Percentiles rank a stretch among this genome's conserved stretches.
These are phyloP conservation scores for Apamea epomidion DNA, from an alignment of 2,888 invertebrate species.

Conservation along the genomic window DNA sequence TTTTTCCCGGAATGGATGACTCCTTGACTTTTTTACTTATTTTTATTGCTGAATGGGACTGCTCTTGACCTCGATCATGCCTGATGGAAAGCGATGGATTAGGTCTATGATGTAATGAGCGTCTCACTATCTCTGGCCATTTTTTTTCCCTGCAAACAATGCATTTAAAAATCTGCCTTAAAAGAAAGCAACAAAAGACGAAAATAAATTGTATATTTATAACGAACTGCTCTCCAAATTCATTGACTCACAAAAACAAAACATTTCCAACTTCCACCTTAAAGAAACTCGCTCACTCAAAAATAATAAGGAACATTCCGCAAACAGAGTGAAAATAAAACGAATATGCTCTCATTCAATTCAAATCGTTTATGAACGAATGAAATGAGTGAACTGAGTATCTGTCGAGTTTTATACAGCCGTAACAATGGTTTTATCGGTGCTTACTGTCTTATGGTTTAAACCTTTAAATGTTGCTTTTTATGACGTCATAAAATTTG, in stretches of 20 bases:
- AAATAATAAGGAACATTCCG: conserved; percentile 55
- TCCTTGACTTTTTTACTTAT: no score
- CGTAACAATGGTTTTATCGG: conserved; percentile 68
- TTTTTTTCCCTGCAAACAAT: background rate
- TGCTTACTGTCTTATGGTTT: conserved; percentile 63
- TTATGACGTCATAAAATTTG: conserved; percentile 60
- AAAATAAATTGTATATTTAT: background rate
- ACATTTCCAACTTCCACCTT: background rate
- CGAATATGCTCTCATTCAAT: conserved; percentile 66
- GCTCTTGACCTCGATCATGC: no score
- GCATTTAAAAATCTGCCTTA: background rate
- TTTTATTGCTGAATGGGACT: no score
- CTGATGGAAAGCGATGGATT: no score
- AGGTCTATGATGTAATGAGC: no score
- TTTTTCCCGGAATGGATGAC: no score
- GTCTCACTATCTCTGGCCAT: no score
- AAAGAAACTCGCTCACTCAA: conserved; percentile 41
- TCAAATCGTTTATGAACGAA: conserved; percentile 67
- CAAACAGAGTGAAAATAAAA: conserved; percentile 60
- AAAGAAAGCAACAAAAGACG: background rate
- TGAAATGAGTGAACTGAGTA: conserved; percentile 65
- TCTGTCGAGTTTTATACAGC: conserved; percentile 67
- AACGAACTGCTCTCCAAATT: background rate
- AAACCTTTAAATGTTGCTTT: conserved; percentile 65
- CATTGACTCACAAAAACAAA: background rate